Percentiles rank a stretch among this genome's conserved stretches.
These are phyloP conservation scores for Nomada fucata DNA, from an alignment of 2,888 invertebrate genomes.

Conservation along the genomic window DNA sequence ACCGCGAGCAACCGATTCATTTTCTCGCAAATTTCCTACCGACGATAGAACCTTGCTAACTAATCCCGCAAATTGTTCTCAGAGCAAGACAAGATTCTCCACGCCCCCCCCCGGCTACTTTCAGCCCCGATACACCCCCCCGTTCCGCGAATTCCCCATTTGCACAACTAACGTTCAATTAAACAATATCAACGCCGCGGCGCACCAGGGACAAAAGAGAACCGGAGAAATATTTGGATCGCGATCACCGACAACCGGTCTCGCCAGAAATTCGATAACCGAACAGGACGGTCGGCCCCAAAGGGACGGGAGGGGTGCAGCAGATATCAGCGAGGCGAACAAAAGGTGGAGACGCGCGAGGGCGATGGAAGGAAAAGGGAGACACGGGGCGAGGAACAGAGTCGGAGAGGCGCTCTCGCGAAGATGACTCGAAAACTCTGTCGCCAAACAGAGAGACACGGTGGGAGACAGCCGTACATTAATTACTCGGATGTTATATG, in stretches of 20 bases:
- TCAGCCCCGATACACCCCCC: neutral
- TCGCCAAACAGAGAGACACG: neutral
- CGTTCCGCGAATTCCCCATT: neutral
- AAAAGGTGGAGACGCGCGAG: constrained; percentile 27
- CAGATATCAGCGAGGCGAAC: neutral
- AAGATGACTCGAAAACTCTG: constrained; percentile 30
- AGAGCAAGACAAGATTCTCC: neutral
- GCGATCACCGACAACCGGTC: constrained; percentile 37
- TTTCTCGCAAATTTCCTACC: too few relatives aligned
- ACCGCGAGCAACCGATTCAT: neutral
- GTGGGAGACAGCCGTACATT: constrained; percentile 67
- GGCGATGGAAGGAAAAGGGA: neutral
- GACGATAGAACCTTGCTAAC: too few relatives aligned
- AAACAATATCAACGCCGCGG: constrained; percentile 21
- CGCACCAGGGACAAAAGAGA: constrained; percentile 12
- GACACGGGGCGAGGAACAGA: constrained; percentile 4
- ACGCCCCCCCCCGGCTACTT: neutral
- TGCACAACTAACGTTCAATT: too few relatives aligned
- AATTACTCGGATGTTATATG: constrained; percentile 78
- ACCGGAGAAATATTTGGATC: constrained; percentile 17
- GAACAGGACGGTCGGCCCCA: constrained; percentile 16
- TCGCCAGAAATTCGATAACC: neutral
- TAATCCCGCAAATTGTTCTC: too few relatives aligned
- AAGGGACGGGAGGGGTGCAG: too few relatives aligned
- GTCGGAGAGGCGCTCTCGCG: constrained; percentile 1